phyloP scores from a whole-genome alignment of 2,888 invertebrate genomes.

The Spisula subtruncata region DNA sequence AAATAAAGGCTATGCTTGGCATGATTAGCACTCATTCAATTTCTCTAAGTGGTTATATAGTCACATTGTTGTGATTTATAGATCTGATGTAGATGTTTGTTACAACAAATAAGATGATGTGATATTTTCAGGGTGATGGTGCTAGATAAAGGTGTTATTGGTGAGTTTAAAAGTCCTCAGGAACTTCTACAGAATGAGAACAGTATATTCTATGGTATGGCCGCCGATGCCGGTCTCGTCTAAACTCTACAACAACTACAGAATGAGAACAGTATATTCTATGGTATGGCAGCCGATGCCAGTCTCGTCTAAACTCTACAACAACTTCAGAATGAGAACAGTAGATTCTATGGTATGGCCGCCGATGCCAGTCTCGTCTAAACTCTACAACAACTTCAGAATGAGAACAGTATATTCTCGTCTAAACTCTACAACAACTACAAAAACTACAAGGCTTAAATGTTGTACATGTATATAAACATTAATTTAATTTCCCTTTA shows the following conservation, averaged over 20 bases:
- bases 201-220: constrained; percentile 84
- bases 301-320: constrained; percentile 76
- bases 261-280: constrained; percentile 81
- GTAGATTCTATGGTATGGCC: constrained; percentile 85
- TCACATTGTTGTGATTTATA: too few species aligned
- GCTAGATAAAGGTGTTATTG: constrained; percentile 83
- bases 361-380: constrained; percentile 84
- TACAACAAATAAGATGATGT: neutral
- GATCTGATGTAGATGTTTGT: neutral
- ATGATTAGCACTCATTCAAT: too few species aligned
- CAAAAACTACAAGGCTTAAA: constrained; percentile 49
- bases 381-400: constrained; percentile 18
- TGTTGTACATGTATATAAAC: neutral
- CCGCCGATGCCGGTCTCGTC: constrained; percentile 84
- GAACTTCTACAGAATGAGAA: constrained; percentile 78
- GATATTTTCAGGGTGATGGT: constrained; percentile 84
- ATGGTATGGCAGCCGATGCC: constrained; percentile 85
- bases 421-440: constrained; percentile 50
- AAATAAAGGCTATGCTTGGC: too few species aligned
- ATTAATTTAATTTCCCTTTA: neutral
- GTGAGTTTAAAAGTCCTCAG: constrained; percentile 83
- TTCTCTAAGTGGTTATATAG: too few species aligned
- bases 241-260: constrained; percentile 42
- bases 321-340: constrained; percentile 66
- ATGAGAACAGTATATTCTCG: constrained; percentile 82